Evolutionary conservation across 2,797 vertebrate genomes (phyloP).

Genomic region (Sarcoramphus papa): DNA sequence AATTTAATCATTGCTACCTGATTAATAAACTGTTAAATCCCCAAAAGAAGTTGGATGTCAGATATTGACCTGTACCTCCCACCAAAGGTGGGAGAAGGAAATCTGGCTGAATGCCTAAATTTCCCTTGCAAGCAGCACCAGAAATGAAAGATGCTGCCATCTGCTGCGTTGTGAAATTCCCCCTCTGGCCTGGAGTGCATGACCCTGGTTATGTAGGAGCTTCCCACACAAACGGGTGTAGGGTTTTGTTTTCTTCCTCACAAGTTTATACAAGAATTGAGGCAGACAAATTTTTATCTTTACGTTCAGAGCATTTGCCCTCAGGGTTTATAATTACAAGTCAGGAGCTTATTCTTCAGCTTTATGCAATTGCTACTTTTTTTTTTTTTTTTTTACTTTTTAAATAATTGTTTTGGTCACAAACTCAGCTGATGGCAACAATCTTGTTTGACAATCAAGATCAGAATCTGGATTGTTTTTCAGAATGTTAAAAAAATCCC

Average conservation of each 20-base stretch:
- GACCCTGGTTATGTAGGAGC: neutral
- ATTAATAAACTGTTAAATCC: neutral
- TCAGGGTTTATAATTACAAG: neutral
- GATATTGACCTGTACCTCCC: neutral
- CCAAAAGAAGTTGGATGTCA: neutral
- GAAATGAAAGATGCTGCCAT: neutral
- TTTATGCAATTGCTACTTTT: neutral
- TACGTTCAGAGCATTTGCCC: neutral
- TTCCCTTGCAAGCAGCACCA: neutral
- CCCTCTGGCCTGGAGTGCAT: neutral
- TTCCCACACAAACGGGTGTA: neutral
- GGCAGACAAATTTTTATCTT: neutral
- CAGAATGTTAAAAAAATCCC: neutral
- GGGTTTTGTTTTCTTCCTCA: neutral
- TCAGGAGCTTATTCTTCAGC: slow-evolving; percentile 1
- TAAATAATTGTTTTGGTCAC: neutral
- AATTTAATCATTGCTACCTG: neutral
- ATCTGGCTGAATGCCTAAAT: neutral
- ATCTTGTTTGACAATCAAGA: neutral
- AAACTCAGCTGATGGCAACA: neutral
- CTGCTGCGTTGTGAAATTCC: neutral
- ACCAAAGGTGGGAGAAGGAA: neutral
- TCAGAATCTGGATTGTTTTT: neutral
- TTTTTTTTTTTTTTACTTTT: neutral
- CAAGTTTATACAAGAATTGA: neutral